Conservation (phyloP, 2,888 invertebrate genomes). For the Stomorhina lunata region DNA sequence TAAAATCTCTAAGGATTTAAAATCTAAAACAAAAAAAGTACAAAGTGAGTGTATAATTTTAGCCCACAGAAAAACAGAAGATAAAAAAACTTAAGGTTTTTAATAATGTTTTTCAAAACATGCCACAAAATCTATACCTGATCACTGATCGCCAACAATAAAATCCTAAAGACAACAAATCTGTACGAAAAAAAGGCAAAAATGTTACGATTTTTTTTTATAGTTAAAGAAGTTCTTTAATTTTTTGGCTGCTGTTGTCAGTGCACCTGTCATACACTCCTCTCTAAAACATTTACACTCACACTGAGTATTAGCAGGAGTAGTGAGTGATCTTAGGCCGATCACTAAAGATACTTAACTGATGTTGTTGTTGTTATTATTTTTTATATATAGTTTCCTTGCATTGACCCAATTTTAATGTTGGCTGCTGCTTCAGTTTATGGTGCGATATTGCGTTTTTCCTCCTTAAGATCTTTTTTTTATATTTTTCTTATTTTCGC, state of each 20-base stretch:
- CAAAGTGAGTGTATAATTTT: not conserved
- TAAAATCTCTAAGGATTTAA: conserved; percentile 1
- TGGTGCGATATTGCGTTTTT: not conserved
- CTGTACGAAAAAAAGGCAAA: not conserved
- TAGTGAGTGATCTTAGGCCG: not conserved
- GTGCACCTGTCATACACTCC: conserved; percentile 63
- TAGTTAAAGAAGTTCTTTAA: conserved; percentile 22
- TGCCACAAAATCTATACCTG: conserved; percentile 2
- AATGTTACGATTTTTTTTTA: conserved; percentile 17
- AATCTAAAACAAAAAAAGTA: not conserved
- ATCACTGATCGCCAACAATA: not conserved
- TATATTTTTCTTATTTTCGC: not conserved
- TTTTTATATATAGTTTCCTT: conserved; percentile 35
- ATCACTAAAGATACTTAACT: not conserved
- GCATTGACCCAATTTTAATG: conserved; percentile 63
- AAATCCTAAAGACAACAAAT: conserved; percentile 2
- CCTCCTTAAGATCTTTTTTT: conserved; percentile 21
- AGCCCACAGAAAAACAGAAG: not conserved
- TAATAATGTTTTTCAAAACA: conserved; percentile 17
- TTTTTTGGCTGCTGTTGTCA: conserved; percentile 57
- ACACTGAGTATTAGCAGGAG: not conserved
- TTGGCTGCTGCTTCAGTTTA: conserved; percentile 34
- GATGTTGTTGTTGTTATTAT: conserved; percentile 1
- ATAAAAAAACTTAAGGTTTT: conserved; percentile 24
- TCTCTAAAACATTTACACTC: not conserved